These are phyloP conservation scores for Ornithoptera priamus DNA, from an alignment of 2,888 invertebrate species.

Conservation along the genomic window DNA sequence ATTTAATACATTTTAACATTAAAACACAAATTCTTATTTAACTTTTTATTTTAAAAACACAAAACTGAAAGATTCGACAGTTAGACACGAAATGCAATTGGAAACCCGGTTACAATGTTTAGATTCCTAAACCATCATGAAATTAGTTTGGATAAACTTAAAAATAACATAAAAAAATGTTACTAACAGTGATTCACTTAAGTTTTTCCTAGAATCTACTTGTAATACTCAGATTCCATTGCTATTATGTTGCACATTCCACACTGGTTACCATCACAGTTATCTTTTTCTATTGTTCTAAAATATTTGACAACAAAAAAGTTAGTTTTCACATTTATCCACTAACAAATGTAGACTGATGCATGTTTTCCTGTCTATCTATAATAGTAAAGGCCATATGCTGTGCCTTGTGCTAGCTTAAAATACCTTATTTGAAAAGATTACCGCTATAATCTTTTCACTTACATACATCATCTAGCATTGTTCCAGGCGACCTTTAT, in stretches of 20 bases:
- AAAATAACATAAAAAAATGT: slow-evolving; percentile 73
- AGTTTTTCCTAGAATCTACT: slow-evolving; percentile 68
- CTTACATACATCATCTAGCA: slow-evolving; percentile 76
- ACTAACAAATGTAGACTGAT: slow-evolving; percentile 69
- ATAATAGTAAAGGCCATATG: slow-evolving; percentile 57
- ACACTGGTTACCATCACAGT: slow-evolving; percentile 75
- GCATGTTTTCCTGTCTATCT: slow-evolving; percentile 66
- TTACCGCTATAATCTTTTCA: slow-evolving; percentile 50
- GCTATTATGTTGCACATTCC: slow-evolving; percentile 64
- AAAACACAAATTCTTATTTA: slow-evolving; percentile 52
- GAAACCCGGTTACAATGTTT: slow-evolving; percentile 55
- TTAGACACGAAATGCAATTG: slow-evolving; percentile 69
- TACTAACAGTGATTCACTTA: slow-evolving; percentile 75
- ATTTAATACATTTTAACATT: slow-evolving; percentile 21
- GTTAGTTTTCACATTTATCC: slow-evolving; percentile 55
- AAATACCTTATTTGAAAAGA: slow-evolving; percentile 58
- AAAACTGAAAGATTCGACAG: slow-evolving; percentile 75
- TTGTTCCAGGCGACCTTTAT: slow-evolving; percentile 67
- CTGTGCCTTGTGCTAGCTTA: slow-evolving; percentile 65
- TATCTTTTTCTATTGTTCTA: slow-evolving; percentile 68
- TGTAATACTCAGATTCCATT: slow-evolving; percentile 75
- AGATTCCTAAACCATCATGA: slow-evolving; percentile 69
- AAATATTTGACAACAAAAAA: slow-evolving; percentile 66
- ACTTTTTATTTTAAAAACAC: slow-evolving; percentile 76
- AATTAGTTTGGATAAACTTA: slow-evolving; percentile 77